A percentile compares a stretch with the other conserved stretches of the same genome.
Conservation (phyloP, 2,888 invertebrate species). For the Rhopalosiphum nymphaeae region DNA sequence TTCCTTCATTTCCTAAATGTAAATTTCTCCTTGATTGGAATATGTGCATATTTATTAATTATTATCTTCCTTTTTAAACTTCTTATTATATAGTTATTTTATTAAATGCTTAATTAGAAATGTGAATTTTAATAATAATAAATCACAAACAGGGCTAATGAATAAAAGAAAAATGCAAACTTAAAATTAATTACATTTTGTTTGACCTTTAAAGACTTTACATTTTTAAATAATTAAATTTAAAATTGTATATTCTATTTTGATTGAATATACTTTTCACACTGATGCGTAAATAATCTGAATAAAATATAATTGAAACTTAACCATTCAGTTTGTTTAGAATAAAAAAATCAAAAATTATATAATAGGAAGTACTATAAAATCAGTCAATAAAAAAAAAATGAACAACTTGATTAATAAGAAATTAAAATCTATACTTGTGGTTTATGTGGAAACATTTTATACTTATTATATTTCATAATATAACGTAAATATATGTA, state of each 20-base stretch:
- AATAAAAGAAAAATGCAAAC: constrained; percentile 24
- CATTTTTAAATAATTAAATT: neutral
- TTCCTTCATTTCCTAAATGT: neutral
- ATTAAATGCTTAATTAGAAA: neutral
- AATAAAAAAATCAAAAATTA: neutral
- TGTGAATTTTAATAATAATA: neutral
- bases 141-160: neutral
- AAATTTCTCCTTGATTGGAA: neutral
- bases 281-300: neutral
- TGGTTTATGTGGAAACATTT: neutral
- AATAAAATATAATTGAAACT: neutral
- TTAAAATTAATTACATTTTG: constrained; percentile 18
- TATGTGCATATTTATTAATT: neutral
- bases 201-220: neutral
- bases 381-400: neutral
- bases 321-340: neutral
- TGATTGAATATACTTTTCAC: neutral
- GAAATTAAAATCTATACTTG: neutral
- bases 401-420: neutral
- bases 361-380: neutral
- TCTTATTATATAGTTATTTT: neutral
- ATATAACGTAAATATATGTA: too few relatives aligned
- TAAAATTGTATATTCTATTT: neutral
- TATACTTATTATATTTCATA: neutral
- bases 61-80: neutral